These are phyloP conservation scores for Montipora sp. DNA, from an alignment of 64 coral and sea anemone genomes.

Conservation along the genomic window DNA sequence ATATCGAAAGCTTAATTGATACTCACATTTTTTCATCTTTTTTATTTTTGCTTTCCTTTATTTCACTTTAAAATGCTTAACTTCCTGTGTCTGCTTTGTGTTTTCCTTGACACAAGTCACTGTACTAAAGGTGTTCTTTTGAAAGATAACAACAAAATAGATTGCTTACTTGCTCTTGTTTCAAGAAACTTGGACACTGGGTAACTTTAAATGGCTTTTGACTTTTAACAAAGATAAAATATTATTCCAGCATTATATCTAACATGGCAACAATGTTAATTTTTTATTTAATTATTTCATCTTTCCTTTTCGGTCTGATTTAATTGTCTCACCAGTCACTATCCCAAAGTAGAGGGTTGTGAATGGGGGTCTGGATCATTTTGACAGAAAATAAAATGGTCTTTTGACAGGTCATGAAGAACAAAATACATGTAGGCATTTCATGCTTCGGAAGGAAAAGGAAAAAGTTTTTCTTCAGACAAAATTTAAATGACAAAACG, in stretches of 20 bases:
- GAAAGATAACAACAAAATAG: slow-evolving; percentile 46
- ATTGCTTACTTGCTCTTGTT: slow-evolving; percentile 48
- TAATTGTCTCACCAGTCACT: too few species aligned
- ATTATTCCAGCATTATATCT: not conserved
- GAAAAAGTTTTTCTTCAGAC: too few species aligned
- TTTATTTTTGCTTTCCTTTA: not conserved
- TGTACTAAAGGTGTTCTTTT: slow-evolving; percentile 54
- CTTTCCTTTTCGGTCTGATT: too few species aligned
- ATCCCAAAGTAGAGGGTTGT: too few species aligned
- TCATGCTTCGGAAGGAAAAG: too few species aligned
- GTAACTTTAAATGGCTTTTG: slow-evolving; percentile 15
- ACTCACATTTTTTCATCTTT: not conserved
- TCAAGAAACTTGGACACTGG: slow-evolving; percentile 41
- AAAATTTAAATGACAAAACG: too few species aligned
- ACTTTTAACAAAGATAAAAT: not conserved
- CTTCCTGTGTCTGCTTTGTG: not conserved
- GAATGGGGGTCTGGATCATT: too few species aligned
- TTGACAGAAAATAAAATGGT: too few species aligned
- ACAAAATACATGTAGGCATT: too few species aligned
- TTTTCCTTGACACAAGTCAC: not conserved
- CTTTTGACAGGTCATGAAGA: too few species aligned
- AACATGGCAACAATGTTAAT: not conserved
- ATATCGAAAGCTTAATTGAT: not conserved
- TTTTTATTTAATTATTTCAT: not conserved
- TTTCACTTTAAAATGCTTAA: not conserved